Conservation (phyloP, 2,888 invertebrate genomes). For the Notodonta ziczac region DNA sequence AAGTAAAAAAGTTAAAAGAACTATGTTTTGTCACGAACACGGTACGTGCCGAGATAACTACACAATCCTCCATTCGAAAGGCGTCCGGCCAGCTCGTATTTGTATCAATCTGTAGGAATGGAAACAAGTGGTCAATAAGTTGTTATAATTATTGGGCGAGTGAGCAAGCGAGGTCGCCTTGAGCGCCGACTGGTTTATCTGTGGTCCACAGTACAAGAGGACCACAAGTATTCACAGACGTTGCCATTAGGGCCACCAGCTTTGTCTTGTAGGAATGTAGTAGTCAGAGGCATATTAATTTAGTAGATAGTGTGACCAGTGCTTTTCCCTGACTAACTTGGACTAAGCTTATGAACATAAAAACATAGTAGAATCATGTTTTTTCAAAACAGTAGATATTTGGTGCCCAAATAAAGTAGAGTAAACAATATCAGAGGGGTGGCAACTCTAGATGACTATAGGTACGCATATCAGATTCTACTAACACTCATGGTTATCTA, state of each 20-base stretch:
- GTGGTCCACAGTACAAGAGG: conserved; percentile 56
- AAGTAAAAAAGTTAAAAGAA: conserved; percentile 35
- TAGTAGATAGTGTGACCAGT: too few relatives aligned
- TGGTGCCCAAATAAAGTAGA: too few relatives aligned
- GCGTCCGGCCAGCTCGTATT: conserved; percentile 58
- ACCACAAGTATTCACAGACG: not conserved
- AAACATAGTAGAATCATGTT: too few relatives aligned
- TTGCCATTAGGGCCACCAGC: not conserved
- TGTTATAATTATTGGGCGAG: conserved; percentile 76
- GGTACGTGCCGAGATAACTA: conserved; percentile 49
- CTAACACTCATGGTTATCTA: not conserved
- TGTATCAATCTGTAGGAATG: conserved; percentile 70
- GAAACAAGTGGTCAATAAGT: conserved; percentile 78
- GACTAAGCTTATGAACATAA: too few relatives aligned
- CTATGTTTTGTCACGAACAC: conserved; percentile 45
- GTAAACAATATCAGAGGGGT: too few relatives aligned
- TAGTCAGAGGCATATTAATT: too few relatives aligned
- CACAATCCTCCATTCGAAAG: conserved; percentile 59
- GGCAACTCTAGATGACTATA: too few relatives aligned
- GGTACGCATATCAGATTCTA: too few relatives aligned
- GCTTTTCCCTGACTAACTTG: too few relatives aligned
- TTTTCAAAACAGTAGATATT: too few relatives aligned
- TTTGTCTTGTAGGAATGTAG: too few relatives aligned
- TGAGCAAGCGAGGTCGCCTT: conserved; percentile 74
- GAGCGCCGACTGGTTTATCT: conserved; percentile 79